A percentile compares a stretch with the other conserved stretches of the same genome.
These are phyloP conservation scores for Aromia moschata DNA, from an alignment of 2,888 invertebrate species.

Conservation along the genomic window DNA sequence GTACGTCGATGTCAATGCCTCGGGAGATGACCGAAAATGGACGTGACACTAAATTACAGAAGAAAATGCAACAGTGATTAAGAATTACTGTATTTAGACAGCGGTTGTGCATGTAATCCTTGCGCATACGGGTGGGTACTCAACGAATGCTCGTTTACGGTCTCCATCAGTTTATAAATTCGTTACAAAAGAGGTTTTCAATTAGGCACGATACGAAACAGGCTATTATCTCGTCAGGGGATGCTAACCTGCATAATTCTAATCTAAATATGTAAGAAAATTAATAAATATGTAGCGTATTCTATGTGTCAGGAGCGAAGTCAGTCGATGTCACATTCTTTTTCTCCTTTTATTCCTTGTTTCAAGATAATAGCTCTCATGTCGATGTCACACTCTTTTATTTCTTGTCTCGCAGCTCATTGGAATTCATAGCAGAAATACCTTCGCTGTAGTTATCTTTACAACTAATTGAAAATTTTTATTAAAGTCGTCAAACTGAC, in stretches of 20 bases:
- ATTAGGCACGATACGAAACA: neutral
- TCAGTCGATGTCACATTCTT: neutral
- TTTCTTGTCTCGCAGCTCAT: neutral
- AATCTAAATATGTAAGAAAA: constrained; percentile 5
- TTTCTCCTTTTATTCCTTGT: neutral
- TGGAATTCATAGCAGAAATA: neutral
- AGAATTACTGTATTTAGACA: too few relatives aligned
- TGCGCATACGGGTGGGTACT: too few relatives aligned
- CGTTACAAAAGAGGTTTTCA: neutral
- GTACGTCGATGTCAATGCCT: too few relatives aligned
- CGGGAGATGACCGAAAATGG: too few relatives aligned
- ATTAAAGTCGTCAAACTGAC: too few relatives aligned
- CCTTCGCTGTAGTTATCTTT: neutral
- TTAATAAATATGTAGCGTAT: neutral
- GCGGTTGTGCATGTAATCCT: too few relatives aligned
- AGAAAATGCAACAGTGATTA: too few relatives aligned
- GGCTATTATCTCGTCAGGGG: neutral
- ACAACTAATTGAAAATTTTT: neutral
- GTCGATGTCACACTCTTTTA: too few relatives aligned
- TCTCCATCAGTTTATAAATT: too few relatives aligned
- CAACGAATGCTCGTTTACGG: too few relatives aligned
- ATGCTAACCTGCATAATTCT: neutral
- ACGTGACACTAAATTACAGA: too few relatives aligned
- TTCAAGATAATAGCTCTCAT: neutral
- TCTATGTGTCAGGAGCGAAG: neutral